Conservation (phyloP, 2,113 vertebrate genomes). For the Pelmatolapia mariae region DNA sequence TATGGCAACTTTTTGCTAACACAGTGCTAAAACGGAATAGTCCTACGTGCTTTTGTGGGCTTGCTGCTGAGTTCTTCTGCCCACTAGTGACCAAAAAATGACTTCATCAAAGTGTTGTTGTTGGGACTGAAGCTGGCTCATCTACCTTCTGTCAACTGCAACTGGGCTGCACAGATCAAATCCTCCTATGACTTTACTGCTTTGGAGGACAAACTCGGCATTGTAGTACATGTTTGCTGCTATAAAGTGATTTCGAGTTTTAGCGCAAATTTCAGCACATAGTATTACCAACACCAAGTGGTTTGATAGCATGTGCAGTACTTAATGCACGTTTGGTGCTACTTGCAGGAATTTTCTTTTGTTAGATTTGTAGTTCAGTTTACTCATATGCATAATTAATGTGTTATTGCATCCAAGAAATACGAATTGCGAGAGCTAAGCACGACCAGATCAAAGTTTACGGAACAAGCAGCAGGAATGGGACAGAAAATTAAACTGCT, state of each 20-base stretch:
- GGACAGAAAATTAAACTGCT: neutral
- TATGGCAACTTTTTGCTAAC: neutral
- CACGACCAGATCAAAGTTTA: neutral
- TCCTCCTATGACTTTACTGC: neutral
- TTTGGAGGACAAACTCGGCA: neutral
- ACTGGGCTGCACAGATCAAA: neutral
- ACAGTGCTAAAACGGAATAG: neutral
- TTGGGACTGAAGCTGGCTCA: neutral
- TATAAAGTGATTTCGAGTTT: neutral
- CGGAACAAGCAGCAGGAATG: neutral
- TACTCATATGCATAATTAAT: neutral
- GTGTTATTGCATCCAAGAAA: neutral
- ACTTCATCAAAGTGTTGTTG: neutral
- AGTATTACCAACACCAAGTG: neutral
- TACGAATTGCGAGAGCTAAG: neutral
- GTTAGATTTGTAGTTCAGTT: neutral
- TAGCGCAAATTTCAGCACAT: neutral
- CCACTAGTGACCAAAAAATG: neutral
- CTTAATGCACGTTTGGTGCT: neutral
- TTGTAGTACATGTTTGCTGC: neutral
- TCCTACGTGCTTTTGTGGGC: neutral
- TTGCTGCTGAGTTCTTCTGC: neutral
- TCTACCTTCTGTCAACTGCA: neutral
- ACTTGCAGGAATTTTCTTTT: neutral
- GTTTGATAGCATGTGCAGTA: neutral